Base-by-base conservation (phyloP, 2,113 vertebrate genomes). In the Pollachius pollachius region DNA sequence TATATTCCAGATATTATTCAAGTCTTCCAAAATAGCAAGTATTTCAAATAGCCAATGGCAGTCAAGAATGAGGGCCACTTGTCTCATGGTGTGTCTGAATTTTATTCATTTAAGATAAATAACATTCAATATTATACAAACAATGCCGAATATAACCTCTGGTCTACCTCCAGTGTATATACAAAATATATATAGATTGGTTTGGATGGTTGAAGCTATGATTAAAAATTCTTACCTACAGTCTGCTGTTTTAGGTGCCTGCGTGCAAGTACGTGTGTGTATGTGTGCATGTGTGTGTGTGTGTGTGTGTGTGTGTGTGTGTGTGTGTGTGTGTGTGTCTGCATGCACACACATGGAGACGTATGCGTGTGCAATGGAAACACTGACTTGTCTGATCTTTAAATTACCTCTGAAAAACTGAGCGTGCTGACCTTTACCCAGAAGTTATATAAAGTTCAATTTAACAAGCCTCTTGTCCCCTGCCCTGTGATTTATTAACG, bases 391-490 rank as follows among this genome's bases (percentile, higher is more conserved):
- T 83, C 81, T 88, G 84, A 91, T 92, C 85, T 90, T 88, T 89
- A 89, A 89, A 91, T 92, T 87, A 88, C 78, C 82, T 87, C 85
- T 3, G 65, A 85, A 88, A 85, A 86, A 84, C 4, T 18, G 79
- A 77, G 84, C 82, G 81, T 61, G 30, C 80, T 91, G 91, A 92
- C 91, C 92, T 91, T 92, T 91, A 87, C 81, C 78, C 77, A 85
- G 83, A 88, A 90, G 87, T 88, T 90, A 89, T 89, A 89, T 90
- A 89, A 91, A 91, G 87, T 89, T 89, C 79, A 85, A 83, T 89
- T 89, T 89, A 89, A 91, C 85, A 82, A 88, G 84, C 79, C 73
- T 85, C 83, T 72, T 85, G 82, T 88, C 80, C 69, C 76, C 71
- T 78, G 59, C 68, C 65, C 69, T 76, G 68, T 87, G 88, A 90